phyloP scores from a whole-genome alignment of 2,113 vertebrate species.

The Solenodon paradoxus region DNA sequence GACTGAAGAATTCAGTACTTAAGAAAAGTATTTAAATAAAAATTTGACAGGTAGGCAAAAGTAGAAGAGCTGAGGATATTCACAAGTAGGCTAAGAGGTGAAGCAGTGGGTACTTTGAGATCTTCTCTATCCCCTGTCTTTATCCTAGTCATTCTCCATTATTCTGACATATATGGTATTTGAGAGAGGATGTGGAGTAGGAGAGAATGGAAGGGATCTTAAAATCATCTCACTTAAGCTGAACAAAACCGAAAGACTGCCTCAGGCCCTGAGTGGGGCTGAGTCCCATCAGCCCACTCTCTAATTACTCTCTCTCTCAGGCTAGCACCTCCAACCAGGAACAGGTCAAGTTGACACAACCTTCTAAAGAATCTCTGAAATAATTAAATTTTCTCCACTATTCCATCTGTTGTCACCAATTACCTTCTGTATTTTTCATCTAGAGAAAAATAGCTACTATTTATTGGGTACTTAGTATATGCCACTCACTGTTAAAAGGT shows the following conservation, averaged over 20 bases:
- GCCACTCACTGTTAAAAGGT: not conserved
- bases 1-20: no score
- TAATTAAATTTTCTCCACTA: not conserved
- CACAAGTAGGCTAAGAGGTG: not conserved
- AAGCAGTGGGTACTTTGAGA: not conserved
- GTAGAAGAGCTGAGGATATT: not conserved
- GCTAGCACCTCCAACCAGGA: no score
- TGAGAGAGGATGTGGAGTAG: not conserved
- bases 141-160: not conserved
- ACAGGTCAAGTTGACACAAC: not conserved
- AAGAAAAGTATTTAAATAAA: not conserved
- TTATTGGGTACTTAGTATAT: no score
- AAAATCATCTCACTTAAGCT: not conserved
- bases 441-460: not conserved
- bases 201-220: not conserved
- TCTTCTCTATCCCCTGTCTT: not conserved
- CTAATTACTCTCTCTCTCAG: no score
- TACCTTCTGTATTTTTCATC: not conserved
- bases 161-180: not conserved
- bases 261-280: not conserved
- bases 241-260: not conserved
- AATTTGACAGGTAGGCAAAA: not conserved
- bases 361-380: no score
- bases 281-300: not conserved
- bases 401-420: not conserved